Percentiles rank a stretch among this genome's conserved stretches.
These are phyloP conservation scores for Glaucopsyche alexis DNA, from an alignment of 2,888 invertebrate genomes.

Conservation along the genomic window DNA sequence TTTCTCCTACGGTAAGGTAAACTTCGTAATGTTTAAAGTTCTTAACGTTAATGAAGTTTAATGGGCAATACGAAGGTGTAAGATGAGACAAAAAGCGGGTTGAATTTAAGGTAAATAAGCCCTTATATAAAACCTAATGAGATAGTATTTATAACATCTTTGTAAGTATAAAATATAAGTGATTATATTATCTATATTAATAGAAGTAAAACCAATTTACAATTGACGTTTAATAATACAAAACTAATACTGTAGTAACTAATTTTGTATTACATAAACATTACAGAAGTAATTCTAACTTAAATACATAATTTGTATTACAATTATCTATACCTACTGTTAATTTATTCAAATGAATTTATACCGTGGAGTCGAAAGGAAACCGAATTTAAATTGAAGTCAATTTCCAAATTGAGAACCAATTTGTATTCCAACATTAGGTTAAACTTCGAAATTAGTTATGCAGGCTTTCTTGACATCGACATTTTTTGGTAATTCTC, in stretches of 20 bases:
- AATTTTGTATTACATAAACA: neutral
- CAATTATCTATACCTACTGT: constrained; percentile 8
- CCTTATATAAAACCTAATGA: no score
- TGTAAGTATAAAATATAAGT: no score
- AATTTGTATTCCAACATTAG: constrained; percentile 19
- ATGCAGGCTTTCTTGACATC: constrained; percentile 12
- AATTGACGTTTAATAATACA: neutral
- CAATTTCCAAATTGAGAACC: constrained; percentile 15
- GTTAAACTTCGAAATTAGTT: constrained; percentile 16
- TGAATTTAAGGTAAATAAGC: neutral
- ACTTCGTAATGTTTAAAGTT: constrained; percentile 31
- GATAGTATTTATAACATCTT: no score
- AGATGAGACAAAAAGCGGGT: neutral
- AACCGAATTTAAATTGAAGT: constrained; percentile 20
- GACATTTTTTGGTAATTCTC: constrained; percentile 5
- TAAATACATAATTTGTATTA: constrained; percentile 13
- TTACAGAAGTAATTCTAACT: constrained; percentile 3
- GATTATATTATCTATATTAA: neutral
- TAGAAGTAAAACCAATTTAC: no score
- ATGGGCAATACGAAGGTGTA: constrained; percentile 16
- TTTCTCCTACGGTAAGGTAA: constrained; percentile 39
- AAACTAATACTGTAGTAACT: neutral
- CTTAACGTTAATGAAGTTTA: constrained; percentile 29
- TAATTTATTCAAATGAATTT: constrained; percentile 16
- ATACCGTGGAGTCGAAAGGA: constrained; percentile 5